Percentiles rank a stretch among this genome's conserved stretches.
Evolutionary conservation across 2,888 invertebrate species (phyloP).

Genomic region (Ornithoptera alexandrae): DNA sequence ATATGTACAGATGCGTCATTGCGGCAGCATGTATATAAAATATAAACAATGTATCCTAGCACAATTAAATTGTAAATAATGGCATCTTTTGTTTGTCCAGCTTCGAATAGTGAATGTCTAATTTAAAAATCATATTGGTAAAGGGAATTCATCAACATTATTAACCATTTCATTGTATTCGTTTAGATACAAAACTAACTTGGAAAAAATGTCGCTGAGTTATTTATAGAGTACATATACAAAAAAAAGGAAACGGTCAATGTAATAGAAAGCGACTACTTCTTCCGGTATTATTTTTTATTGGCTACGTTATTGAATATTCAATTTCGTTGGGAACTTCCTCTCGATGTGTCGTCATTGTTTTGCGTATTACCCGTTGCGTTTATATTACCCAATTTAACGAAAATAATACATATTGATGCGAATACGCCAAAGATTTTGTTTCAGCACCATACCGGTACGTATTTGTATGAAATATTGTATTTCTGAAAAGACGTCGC

Average conservation of each 20-base stretch:
- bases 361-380: not conserved
- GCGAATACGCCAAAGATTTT: not conserved
- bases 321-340: constrained; percentile 6
- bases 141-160: not conserved
- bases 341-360: not conserved
- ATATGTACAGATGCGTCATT: constrained; percentile 1
- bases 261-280: constrained; percentile 19
- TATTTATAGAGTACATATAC: not conserved
- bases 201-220: not conserved
- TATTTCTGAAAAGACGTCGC: too few species aligned
- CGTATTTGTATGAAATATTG: too few species aligned
- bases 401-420: not conserved
- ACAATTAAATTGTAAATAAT: not conserved
- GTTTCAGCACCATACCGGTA: too few species aligned
- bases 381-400: not conserved
- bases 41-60: not conserved
- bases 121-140: not conserved
- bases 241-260: constrained; percentile 8
- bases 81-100: not conserved
- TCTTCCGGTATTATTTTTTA: constrained; percentile 23
- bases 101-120: not conserved
- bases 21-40: not conserved
- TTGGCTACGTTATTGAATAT: constrained; percentile 11
- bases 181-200: not conserved
- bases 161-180: not conserved